phyloP scores from a whole-genome alignment of 2,888 invertebrate genomes.

The Nemoura dubitans region DNA sequence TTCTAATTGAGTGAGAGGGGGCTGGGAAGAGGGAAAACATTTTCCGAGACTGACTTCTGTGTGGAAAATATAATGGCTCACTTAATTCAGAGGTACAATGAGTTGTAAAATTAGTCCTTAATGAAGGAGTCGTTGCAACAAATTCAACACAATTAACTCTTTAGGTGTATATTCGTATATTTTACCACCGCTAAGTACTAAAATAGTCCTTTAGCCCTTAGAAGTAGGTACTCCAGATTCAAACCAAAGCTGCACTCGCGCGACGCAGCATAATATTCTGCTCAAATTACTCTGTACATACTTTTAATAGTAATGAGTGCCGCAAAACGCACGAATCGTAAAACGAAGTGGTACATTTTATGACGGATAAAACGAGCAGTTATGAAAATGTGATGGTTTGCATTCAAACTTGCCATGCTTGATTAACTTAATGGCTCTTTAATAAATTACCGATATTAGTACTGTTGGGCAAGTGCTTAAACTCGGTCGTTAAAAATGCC shows the following conservation, averaged over 20 bases:
- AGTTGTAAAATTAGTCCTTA: conserved; percentile 1
- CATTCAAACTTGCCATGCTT: not conserved
- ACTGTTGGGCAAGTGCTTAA: not conserved
- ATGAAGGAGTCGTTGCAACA: not conserved
- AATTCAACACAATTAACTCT: conserved; percentile 2
- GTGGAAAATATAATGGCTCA: not conserved
- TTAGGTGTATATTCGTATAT: not conserved
- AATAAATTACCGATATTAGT: not conserved
- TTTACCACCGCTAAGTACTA: conserved; percentile 5
- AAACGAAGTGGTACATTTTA: conserved; percentile 7
- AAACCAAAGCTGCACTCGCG: not conserved
- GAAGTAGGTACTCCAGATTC: not conserved
- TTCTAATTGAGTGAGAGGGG: not conserved
- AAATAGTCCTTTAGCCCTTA: not conserved
- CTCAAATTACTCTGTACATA: not conserved
- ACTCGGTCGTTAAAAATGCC: not conserved
- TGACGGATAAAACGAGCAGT: not conserved
- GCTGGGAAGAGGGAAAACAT: not conserved
- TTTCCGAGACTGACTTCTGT: not conserved
- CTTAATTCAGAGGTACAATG: not conserved
- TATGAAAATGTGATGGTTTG: not conserved
- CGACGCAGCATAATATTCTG: not conserved
- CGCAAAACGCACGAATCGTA: not conserved
- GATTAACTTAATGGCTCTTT: not conserved
- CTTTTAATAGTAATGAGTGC: not conserved